Evolutionary conservation across 2,797 vertebrate species (phyloP).

Genomic region (Decapterus maruadsi): DNA sequence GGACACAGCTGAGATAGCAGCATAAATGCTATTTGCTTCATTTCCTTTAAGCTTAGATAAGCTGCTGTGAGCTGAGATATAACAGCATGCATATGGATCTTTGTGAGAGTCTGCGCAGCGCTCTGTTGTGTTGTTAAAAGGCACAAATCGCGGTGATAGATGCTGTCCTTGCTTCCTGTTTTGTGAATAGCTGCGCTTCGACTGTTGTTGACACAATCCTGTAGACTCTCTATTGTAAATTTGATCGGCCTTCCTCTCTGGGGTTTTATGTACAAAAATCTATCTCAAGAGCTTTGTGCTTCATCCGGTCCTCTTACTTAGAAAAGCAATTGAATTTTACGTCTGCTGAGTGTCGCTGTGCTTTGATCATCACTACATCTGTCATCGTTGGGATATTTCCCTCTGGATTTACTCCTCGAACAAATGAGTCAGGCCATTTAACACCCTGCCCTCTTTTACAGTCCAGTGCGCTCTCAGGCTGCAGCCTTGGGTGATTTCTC

Average conservation of each 20-base stretch:
- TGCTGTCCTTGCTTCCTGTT: background rate
- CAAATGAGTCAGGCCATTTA: conserved; percentile 13
- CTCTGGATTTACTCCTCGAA: conserved; percentile 3
- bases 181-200: conserved; percentile 21
- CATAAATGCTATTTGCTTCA: conserved; percentile 52
- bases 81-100: conserved; percentile 17
- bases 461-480: conserved; percentile 5
- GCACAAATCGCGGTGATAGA: conserved; percentile 8
- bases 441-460: conserved; percentile 6
- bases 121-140: conserved; percentile 10
- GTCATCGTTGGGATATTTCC: conserved; percentile 26
- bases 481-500: background rate
- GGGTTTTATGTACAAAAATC: conserved; percentile 38
- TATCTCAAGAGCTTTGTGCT: conserved; percentile 32
- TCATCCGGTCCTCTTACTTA: conserved; percentile 19
- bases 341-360: conserved; percentile 10
- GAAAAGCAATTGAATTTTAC: conserved; percentile 45
- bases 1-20: conserved; percentile 33
- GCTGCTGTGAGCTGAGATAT: conserved; percentile 11
- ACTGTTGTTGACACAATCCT: conserved; percentile 11
- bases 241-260: conserved; percentile 13
- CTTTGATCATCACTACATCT: conserved; percentile 29
- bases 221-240: conserved; percentile 19
- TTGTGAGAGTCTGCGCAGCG: conserved; percentile 25
- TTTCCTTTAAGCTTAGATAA: conserved; percentile 53